Base-by-base conservation (phyloP, 2,888 invertebrate genomes). In the Pterostichus niger region DNA sequence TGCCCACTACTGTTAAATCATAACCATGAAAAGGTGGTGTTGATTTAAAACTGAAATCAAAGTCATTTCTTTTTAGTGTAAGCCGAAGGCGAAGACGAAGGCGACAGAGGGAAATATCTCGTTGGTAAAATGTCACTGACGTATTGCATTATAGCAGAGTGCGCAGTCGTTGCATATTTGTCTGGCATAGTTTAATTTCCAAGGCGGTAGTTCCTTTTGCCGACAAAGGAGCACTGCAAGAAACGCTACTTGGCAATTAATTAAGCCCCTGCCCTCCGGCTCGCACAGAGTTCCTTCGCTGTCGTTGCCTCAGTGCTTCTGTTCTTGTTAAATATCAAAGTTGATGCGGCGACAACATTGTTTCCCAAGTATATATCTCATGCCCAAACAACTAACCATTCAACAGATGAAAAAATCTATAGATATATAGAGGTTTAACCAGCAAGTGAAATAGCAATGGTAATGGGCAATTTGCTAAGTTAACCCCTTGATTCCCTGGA, bases 171-270 rank as follows among this genome's bases (percentile, higher is more conserved):
- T 87, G 89, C 89, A 89, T 89, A 89, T 88, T 88, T 88, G 87
- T 87, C 86, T 89, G 89, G 89, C 89, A 89, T 89, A 89, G 89
- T 89, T 89, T 89, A 89, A 89, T 89, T 89, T 88, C 88, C 88
- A 86, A 87, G 86, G 86, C 87, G 86, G 87, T 87, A 87, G 87
- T 87, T 85, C 86, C 85, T 82, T 56, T 84, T 85, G 88, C 89
- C 89, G 89, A 89, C 89, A 89, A 89, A 89, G 82, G 89, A 86
- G 85, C 86, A 85, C 84, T 81, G 81, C 85, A 86, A 87, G 86
- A 86, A 86, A 87, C 86, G 86, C 86, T 85, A 86, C 85, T 86
- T 85, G 86, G 86, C 86, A 86, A 88, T 88, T 88, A 88, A 88
- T 88, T 88, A 88, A 88, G 82, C 82, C 46, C 46, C 13, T 82